Evolutionary conservation across 2,113 vertebrate genomes (phyloP), one percentile per base, ranked within the genome.

Genomic region (Leucopsar rothschildi): DNA sequence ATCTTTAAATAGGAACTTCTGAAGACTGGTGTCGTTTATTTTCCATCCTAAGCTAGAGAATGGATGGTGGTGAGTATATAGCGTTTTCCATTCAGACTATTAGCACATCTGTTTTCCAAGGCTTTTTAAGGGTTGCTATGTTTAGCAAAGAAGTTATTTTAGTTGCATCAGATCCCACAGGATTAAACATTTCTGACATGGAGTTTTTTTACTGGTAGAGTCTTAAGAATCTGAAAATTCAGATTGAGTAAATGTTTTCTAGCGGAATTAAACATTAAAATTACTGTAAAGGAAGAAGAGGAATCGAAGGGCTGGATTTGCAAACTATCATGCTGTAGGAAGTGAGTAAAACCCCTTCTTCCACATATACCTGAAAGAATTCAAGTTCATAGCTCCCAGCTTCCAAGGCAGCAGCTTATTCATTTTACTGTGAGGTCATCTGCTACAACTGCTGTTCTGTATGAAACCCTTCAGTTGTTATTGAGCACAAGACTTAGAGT

Each of bases 31-130:
- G 79, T 83, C 55, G 53, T 72, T 84, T 91, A 55, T 91, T 93
- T 91, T 91, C 66, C 82, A 90, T 57, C 79, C 75, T 63, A 85
- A 90, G 7, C 22, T 90, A 77, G 84, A 89, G 87, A 94, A 92
- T 80, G 33, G 70, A 59, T 90, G 35, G 29, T 70, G 50, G n/a
- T 69, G n/a, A 61, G 31, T 53, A 44, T 49, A 64, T 6, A 69
- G 86, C 25, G 53, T 65, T 95, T 95, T 86, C 87, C 61, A 70
- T 90, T 87, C 50, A 88, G 27, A 65, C n/a, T 88, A 44, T 59
- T 77, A 88, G 29, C 75, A 97, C 68, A 90, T 93, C 92, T 95
- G 88, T 78, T 95, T 96, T 95, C 88, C 88, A 95, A 71, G 47
- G 60, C 28, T 91, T 84, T 84, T 70, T 40, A 63, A 71, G 29